Percentiles rank a stretch among this genome's conserved stretches.
phyloP scores from a whole-genome alignment of 2,797 vertebrate genomes.

The Cossypha heuglini region DNA sequence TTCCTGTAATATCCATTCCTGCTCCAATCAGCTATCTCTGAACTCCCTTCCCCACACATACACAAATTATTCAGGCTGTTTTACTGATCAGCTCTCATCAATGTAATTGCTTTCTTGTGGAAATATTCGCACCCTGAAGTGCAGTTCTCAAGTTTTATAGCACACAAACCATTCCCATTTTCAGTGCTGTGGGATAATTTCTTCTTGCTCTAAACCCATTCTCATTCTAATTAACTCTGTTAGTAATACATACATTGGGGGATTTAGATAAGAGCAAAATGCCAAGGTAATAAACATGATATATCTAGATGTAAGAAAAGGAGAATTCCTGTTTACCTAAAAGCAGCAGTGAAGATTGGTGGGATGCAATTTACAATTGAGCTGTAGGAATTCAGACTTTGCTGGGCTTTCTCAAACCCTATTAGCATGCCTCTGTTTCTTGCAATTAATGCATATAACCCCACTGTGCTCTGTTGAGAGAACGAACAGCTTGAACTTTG shows the following conservation, averaged over 20 bases:
- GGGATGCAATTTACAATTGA: background rate
- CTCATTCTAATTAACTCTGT: background rate
- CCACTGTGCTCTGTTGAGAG: background rate
- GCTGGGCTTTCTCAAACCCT: background rate
- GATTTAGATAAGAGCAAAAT: background rate
- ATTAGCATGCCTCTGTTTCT: background rate
- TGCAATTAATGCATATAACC: background rate
- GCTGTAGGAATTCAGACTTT: background rate
- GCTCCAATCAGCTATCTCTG: background rate
- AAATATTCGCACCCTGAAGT: background rate
- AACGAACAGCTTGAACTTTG: background rate
- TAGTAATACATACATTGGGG: background rate
- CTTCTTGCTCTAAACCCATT: background rate
- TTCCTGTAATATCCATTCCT: background rate
- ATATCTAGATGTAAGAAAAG: background rate
- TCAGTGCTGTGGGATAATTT: background rate
- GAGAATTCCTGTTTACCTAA: background rate
- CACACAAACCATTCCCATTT: background rate
- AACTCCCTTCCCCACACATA: background rate
- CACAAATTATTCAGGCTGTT: background rate
- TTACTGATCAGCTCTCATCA: background rate
- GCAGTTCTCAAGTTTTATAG: conserved; percentile 11
- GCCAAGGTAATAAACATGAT: background rate
- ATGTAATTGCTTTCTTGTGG: background rate
- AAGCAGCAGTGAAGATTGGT: background rate